Base-by-base conservation (phyloP, 2,888 invertebrate genomes). In the Plagodis pulveraria region DNA sequence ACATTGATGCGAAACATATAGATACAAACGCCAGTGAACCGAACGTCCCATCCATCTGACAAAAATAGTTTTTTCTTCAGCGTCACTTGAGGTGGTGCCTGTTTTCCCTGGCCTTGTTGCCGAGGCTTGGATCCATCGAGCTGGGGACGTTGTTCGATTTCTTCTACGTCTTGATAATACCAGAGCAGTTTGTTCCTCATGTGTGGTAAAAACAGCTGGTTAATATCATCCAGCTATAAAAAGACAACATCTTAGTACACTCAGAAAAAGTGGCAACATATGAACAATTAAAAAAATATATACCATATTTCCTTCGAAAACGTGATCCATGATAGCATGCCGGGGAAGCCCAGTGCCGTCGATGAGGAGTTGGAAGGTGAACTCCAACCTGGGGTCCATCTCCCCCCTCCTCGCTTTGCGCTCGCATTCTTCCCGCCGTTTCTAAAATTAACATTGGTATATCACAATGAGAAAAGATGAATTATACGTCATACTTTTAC, bases 351-450 rank as follows among this genome's bases (percentile, higher is more conserved):
- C 96, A 0, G 97, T 97, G 52, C 96, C 96, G 76, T 97, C 97
- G 81, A 97, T 96, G 68, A 98, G 93, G 50, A 97, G 94, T 81
- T 98, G 97, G 89, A 98, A 97, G 60, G 97, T 96, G 89, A 97
- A 98, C 91, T 98, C 98, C 94, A 98, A 88, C 63, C 98, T 94
- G 77, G 97, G 97, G 89, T 98, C 98, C 96, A 98, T 98, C 86
- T 98, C 98, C 91, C 97, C 98, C 58, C 98, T 94, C 57, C 98
- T 94, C 10, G 97, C 97, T 80, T 97, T 97, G 73, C 97, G 94
- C 93, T 97, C 97, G 95, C 97, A 97, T 97, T 97, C 97, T 95
- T 97, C 97, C 63, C 97, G 94, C 63, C 97, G 93, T 92, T 93
- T 93, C 93, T 93, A 73, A 1, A 78, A 82, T 65, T 11, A 12